phyloP scores from a whole-genome alignment of 2,797 vertebrate genomes.

The Lateolabrax maculatus region DNA sequence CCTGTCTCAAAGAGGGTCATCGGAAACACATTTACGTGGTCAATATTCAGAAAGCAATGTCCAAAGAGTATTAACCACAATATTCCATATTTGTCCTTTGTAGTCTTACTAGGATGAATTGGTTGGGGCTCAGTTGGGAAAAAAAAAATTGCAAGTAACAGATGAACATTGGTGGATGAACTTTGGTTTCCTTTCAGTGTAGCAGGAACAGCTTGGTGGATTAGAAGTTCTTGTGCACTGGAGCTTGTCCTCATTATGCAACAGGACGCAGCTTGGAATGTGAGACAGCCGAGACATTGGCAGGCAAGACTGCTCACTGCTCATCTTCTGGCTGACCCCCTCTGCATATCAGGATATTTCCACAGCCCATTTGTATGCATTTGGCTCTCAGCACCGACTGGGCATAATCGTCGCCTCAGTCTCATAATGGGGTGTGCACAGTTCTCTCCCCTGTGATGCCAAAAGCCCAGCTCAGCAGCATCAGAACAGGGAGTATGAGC shows the following conservation, averaged over 20 bases:
- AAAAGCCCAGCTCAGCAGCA: conserved; percentile 23
- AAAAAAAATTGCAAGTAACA: too few species aligned
- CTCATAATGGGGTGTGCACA: conserved; percentile 45
- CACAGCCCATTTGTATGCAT: conserved; percentile 51
- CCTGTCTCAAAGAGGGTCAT: too few species aligned
- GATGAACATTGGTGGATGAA: neutral
- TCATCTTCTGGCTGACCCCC: conserved; percentile 54
- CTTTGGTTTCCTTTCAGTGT: conserved; percentile 22
- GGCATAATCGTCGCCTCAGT: conserved; percentile 46
- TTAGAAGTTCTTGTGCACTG: conserved; percentile 24
- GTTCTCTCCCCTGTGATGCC: conserved; percentile 20
- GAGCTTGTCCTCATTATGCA: conserved; percentile 39
- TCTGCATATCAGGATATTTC: conserved; percentile 49
- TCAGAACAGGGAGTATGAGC: neutral
- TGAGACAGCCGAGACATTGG: conserved; percentile 23
- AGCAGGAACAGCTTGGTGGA: conserved; percentile 17
- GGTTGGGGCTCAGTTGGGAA: too few species aligned
- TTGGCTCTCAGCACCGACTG: conserved; percentile 37
- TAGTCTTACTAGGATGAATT: too few species aligned
- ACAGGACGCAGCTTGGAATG: conserved; percentile 28
- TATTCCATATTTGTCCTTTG: too few species aligned
- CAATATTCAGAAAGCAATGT: too few species aligned
- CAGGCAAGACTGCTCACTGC: conserved; percentile 26
- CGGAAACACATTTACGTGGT: too few species aligned
- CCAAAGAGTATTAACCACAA: too few species aligned